These are phyloP conservation scores for Xestia c-nigrum DNA, from an alignment of 2,888 invertebrate species.

Conservation along the genomic window DNA sequence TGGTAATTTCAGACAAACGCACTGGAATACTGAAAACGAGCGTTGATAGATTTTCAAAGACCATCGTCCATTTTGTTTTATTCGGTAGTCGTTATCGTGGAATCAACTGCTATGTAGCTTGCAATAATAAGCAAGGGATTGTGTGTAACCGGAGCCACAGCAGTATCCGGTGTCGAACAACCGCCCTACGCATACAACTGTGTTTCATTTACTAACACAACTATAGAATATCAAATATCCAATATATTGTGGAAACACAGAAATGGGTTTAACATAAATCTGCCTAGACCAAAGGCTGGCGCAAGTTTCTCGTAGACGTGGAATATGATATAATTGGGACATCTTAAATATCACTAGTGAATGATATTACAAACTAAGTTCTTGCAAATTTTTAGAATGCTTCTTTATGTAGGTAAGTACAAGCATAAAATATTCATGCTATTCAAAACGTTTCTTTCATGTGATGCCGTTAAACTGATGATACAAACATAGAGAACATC, in stretches of 20 bases:
- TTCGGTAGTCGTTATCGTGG: constrained; percentile 52
- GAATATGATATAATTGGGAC: constrained; percentile 59
- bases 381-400: not conserved
- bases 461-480: constrained; percentile 46
- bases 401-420: not conserved
- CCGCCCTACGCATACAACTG: constrained; percentile 77
- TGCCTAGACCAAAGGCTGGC: constrained; percentile 35
- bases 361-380: constrained; percentile 20
- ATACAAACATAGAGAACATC: constrained; percentile 62
- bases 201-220: constrained; percentile 69
- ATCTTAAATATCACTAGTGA: constrained; percentile 52
- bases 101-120: constrained; percentile 75
- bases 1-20: constrained; percentile 49
- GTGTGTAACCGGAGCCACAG: constrained; percentile 82
- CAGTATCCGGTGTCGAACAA: constrained; percentile 82
- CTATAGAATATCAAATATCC: constrained; percentile 72
- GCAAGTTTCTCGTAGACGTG: constrained; percentile 36
- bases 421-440: not conserved
- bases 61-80: constrained; percentile 1
- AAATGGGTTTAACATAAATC: constrained; percentile 55
- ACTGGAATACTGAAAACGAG: constrained; percentile 41
- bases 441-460: constrained; percentile 27
- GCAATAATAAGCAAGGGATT: constrained; percentile 79
- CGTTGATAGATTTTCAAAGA: constrained; percentile 19
- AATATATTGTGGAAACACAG: constrained; percentile 66